phyloP scores from a whole-genome alignment of 2,888 invertebrate species.

The Lycaena phlaeas region DNA sequence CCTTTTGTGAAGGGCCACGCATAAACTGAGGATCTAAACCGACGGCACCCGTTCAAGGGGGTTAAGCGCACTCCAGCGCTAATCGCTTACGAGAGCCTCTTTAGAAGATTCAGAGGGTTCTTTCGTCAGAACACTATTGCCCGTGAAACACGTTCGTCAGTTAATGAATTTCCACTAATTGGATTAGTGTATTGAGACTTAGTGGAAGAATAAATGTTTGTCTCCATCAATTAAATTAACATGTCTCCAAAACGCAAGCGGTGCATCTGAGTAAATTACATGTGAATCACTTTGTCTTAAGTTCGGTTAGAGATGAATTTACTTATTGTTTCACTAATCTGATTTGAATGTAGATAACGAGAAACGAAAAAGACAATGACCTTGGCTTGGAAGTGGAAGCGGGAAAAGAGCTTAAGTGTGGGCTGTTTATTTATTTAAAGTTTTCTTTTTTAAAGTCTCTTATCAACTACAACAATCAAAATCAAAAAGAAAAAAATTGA shows the following conservation, averaged over 20 bases:
- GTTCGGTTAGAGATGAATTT: too few species aligned
- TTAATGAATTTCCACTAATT: conserved; percentile 62
- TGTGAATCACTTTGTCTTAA: too few species aligned
- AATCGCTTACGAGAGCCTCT: conserved; percentile 57
- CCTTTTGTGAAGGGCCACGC: conserved; percentile 33
- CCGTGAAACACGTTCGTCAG: conserved; percentile 50
- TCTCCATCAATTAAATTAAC: conserved; percentile 7
- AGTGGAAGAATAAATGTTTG: conserved; percentile 29
- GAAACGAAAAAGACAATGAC: too few species aligned
- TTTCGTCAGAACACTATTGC: conserved; percentile 56
- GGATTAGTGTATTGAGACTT: conserved; percentile 41
- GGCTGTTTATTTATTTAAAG: background rate
- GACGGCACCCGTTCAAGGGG: conserved; percentile 41
- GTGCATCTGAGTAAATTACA: background rate
- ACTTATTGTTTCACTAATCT: too few species aligned
- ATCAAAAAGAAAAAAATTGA: too few species aligned
- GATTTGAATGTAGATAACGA: too few species aligned
- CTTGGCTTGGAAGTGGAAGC: too few species aligned
- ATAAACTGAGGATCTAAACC: conserved; percentile 44
- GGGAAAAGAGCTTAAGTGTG: background rate
- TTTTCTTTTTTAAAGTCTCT: too few species aligned
- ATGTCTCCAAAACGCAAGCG: background rate
- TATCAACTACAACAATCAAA: too few species aligned
- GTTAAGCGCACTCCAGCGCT: conserved; percentile 52
- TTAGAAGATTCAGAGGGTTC: conserved; percentile 51